Evolutionary conservation across 2,113 vertebrate species (phyloP).

Genomic region (Australoheros scitulus): DNA sequence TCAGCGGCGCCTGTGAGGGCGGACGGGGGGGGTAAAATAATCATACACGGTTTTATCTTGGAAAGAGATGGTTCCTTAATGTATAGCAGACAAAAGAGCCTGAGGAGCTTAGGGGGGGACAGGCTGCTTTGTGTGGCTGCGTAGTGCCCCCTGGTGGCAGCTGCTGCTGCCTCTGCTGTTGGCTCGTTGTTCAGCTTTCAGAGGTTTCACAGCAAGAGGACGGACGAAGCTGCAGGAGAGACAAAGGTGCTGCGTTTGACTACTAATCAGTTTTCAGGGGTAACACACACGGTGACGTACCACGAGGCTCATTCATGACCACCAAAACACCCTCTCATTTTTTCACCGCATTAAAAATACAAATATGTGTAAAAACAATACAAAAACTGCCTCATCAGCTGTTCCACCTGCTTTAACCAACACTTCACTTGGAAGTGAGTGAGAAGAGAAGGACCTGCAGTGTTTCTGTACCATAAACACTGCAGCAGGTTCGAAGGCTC

Average conservation of each 20-base stretch:
- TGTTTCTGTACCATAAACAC: too few relatives aligned
- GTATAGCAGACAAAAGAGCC: conserved; percentile 78
- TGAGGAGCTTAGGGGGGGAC: not conserved
- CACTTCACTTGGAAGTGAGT: too few relatives aligned
- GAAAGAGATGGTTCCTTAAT: conserved; percentile 60
- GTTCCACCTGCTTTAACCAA: too few relatives aligned
- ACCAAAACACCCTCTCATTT: too few relatives aligned
- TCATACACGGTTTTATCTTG: conserved; percentile 65
- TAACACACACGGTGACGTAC: too few relatives aligned
- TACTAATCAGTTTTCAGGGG: not conserved
- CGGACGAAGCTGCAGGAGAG: not conserved
- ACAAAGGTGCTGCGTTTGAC: not conserved
- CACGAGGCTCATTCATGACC: too few relatives aligned
- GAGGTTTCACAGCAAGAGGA: conserved; percentile 15
- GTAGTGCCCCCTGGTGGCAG: conserved; percentile 77
- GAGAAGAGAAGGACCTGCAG: too few relatives aligned
- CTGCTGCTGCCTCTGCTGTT: not conserved
- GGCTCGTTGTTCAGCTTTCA: conserved; percentile 58
- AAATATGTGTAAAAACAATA: too few relatives aligned
- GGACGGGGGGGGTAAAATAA: conserved; percentile 53
- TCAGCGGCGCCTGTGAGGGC: conserved; percentile 9
- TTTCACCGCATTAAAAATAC: too few relatives aligned
- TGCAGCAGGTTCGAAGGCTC: too few relatives aligned
- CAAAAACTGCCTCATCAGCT: too few relatives aligned
- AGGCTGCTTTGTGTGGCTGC: conserved; percentile 53